These are phyloP conservation scores for Ceratoteleas bidentatus DNA, from an alignment of 1,140 invertebrate genomes.

Conservation along the genomic window DNA sequence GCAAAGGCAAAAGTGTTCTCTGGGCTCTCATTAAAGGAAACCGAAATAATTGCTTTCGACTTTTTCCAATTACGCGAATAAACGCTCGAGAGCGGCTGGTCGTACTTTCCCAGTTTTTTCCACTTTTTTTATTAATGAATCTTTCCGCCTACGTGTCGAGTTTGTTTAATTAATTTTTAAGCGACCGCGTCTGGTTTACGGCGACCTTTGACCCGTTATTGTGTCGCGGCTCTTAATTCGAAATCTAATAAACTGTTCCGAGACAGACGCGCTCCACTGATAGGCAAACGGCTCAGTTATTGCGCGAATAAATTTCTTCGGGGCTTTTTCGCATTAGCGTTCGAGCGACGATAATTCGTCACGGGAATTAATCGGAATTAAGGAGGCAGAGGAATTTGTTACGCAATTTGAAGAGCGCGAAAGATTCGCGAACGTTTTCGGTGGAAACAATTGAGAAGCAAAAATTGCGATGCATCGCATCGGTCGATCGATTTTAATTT, in stretches of 20 bases:
- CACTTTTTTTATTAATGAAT: constrained; percentile 18
- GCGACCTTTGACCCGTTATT: constrained; percentile 26
- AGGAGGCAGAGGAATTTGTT: too few species aligned
- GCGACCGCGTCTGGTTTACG: too few species aligned
- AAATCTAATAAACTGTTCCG: constrained; percentile 47
- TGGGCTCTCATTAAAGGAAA: constrained; percentile 24
- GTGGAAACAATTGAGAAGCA: too few species aligned
- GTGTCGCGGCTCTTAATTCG: constrained; percentile 36
- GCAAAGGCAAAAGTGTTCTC: constrained; percentile 24
- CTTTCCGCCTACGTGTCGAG: constrained; percentile 18
- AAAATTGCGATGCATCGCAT: too few species aligned
- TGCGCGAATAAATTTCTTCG: constrained; percentile 45
- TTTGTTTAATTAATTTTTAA: constrained; percentile 50
- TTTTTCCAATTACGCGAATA: constrained; percentile 37
- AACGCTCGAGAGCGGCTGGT: constrained; percentile 15
- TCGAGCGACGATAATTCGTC: too few species aligned
- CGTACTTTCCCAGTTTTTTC: too few species aligned
- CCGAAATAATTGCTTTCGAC: constrained; percentile 40
- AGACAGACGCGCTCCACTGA: constrained; percentile 36
- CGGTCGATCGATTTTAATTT: too few species aligned
- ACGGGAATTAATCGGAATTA: too few species aligned
- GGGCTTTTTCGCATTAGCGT: not conserved
- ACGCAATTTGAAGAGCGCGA: too few species aligned
- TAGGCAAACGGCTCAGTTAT: constrained; percentile 38
- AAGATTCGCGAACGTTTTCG: too few species aligned